Evolutionary conservation across 2,797 vertebrate genomes (phyloP).

Genomic region (Sorex maritimensis): DNA sequence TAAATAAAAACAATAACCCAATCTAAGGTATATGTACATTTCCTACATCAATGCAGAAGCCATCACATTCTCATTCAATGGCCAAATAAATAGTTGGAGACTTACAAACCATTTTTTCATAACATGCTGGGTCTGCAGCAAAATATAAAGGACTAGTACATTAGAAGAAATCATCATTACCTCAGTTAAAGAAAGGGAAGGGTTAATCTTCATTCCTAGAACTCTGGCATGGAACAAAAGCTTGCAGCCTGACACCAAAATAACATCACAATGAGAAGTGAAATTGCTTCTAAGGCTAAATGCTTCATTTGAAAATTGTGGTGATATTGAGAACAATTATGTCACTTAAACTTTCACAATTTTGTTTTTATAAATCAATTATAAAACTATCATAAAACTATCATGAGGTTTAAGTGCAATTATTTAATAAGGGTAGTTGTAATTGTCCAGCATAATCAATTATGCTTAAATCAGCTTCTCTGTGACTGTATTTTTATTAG

Average conservation of each 20-base stretch:
- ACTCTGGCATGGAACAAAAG: slow-evolving; percentile 76
- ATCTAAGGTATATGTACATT: slow-evolving; percentile 62
- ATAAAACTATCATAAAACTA: slow-evolving; percentile 78
- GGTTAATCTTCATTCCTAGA: slow-evolving; percentile 76
- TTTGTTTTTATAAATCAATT: slow-evolving; percentile 88
- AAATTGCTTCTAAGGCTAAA: slow-evolving; percentile 82
- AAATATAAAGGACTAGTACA: not conserved
- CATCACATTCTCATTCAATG: slow-evolving; percentile 50
- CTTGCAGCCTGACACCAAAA: slow-evolving; percentile 82
- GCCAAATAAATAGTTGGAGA: slow-evolving; percentile 26
- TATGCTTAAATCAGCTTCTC: slow-evolving; percentile 82
- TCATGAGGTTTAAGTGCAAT: slow-evolving; percentile 85
- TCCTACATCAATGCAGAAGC: not conserved
- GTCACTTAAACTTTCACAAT: slow-evolving; percentile 83
- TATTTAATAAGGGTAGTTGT: slow-evolving; percentile 87
- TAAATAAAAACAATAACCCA: not conserved
- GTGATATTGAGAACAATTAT: slow-evolving; percentile 80
- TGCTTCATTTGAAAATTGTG: slow-evolving; percentile 81
- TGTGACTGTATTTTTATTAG: slow-evolving; percentile 76
- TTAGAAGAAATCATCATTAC: slow-evolving; percentile 5
- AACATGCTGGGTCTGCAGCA: slow-evolving; percentile 29
- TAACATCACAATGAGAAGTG: slow-evolving; percentile 80
- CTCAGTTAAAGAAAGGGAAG: slow-evolving; percentile 53
- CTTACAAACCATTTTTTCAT: slow-evolving; percentile 66
- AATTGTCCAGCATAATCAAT: slow-evolving; percentile 88